Evolutionary conservation across 1,140 invertebrate genomes (phyloP), one percentile per base, ranked within the genome.

Genomic region (Anthonomus grandis): DNA sequence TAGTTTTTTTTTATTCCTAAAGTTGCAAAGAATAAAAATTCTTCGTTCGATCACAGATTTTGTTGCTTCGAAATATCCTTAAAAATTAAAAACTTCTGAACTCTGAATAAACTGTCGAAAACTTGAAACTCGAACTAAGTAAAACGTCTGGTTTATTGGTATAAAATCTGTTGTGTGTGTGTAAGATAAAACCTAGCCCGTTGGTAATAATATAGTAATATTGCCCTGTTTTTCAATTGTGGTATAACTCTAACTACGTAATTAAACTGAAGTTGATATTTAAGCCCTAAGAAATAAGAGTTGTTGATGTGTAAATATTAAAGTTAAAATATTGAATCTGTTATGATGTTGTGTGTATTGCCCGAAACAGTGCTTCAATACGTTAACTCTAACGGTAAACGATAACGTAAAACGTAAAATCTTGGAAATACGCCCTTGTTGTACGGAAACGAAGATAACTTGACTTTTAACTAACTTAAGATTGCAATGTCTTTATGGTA

Each of bases 311-410:
- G 45, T 24, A 34, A 42, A 47, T 27, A 48, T 51, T 42, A 52
- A 60, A 63, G 63, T 68, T 63, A 66, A 63, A 62, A 56, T 59
- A 66, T 62, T 68, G 66, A 68, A 57, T 60, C 64, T 68, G 66
- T 60, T 60, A 23, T 54, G 54, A 53, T 64, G 62, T 62, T 66
- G 44, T 59, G 44, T 24, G n/a, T 52, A 25, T 62, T 66, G 66
- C 66, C 66, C 66, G 66, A 68, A 60, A 59, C 66, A 64, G 62
- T 36, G 56, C 52, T 57, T 60, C 64, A 66, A 66, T 66, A 62
- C 37, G 49, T 59, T 66, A 67, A 67, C 63, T 56, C 60, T 52
- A 64, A 54, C 34, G 52, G 15, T 23, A 46, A 58, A 53, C 44
- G 36, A 47, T 46, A 57, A 57, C 31, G 38, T 21, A 46, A 55